These are phyloP conservation scores for Chlorops oryzae DNA, from an alignment of 1,140 invertebrate species.

Conservation along the genomic window DNA sequence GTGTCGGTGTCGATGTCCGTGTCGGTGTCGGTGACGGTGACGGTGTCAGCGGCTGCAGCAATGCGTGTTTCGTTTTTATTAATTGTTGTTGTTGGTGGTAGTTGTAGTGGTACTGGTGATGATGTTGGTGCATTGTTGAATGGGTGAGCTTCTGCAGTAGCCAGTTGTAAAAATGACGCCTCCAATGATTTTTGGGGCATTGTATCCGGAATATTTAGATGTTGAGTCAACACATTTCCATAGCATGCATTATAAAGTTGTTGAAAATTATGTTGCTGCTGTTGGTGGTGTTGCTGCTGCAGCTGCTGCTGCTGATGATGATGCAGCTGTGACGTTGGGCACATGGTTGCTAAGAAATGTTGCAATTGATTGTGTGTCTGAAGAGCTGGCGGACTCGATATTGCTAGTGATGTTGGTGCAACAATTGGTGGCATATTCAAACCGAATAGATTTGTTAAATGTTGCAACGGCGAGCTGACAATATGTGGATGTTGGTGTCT, in stretches of 20 bases:
- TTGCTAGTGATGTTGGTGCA: not conserved
- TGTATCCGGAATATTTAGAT: too few species aligned
- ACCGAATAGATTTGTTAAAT: slow-evolving; percentile 38
- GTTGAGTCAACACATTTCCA: slow-evolving; percentile 8
- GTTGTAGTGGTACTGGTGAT: not conserved
- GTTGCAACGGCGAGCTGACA: slow-evolving; percentile 32
- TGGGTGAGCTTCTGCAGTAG: not conserved
- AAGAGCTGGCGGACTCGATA: not conserved
- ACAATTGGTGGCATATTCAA: slow-evolving; percentile 26
- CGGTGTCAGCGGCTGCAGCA: not conserved
- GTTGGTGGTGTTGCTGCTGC: not conserved
- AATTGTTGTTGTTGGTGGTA: too few species aligned
- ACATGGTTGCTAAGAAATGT: slow-evolving; percentile 1
- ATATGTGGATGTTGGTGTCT: slow-evolving; percentile 17
- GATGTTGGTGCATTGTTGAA: slow-evolving; percentile 15
- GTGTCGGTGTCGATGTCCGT: not conserved
- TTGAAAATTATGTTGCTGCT: slow-evolving; percentile 8
- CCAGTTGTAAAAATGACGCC: not conserved
- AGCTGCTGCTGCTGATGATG: slow-evolving; percentile 7
- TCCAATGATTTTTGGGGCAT: not conserved
- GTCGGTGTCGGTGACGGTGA: not conserved
- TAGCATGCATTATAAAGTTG: slow-evolving; percentile 10
- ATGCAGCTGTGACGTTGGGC: not conserved
- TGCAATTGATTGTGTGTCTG: slow-evolving; percentile 4
- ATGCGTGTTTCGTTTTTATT: not conserved